A percentile compares a stretch with the other conserved stretches of the same genome.
phyloP scores from a whole-genome alignment of 2,797 vertebrate species.

The Ciconia nigra region DNA sequence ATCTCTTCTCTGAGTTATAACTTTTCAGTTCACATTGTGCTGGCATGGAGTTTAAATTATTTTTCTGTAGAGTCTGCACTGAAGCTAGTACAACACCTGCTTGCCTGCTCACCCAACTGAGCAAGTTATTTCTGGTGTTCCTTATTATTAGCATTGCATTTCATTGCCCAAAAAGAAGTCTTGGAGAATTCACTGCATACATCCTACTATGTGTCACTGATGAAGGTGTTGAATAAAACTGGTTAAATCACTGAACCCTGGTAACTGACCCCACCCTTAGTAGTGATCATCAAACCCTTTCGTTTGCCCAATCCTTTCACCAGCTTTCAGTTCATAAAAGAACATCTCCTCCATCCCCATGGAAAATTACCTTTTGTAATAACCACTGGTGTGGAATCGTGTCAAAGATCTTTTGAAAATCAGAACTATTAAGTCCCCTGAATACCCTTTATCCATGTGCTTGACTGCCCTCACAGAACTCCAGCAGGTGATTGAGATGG shows the following conservation, averaged over 20 bases:
- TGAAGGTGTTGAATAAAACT: background rate
- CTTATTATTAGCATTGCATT: background rate
- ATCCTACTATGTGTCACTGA: background rate
- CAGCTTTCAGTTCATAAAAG: background rate
- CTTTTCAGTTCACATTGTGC: background rate
- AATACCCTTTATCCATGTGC: background rate
- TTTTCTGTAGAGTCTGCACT: background rate
- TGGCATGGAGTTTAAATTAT: background rate
- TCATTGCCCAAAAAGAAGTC: background rate
- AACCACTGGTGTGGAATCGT: background rate
- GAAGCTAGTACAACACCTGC: background rate
- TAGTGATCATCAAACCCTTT: background rate
- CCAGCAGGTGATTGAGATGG: background rate
- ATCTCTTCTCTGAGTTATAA: background rate
- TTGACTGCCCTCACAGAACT: background rate
- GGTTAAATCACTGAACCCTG: background rate
- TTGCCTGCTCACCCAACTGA: background rate
- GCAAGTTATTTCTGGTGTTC: background rate
- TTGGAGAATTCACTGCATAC: background rate
- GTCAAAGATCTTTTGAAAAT: background rate
- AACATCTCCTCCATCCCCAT: background rate
- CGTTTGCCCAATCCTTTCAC: background rate
- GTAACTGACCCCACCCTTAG: background rate
- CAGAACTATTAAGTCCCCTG: background rate
- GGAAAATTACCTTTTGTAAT: background rate